These are phyloP conservation scores for Rhodinocichla rosea DNA, from an alignment of 2,113 vertebrate species.

Conservation along the genomic window DNA sequence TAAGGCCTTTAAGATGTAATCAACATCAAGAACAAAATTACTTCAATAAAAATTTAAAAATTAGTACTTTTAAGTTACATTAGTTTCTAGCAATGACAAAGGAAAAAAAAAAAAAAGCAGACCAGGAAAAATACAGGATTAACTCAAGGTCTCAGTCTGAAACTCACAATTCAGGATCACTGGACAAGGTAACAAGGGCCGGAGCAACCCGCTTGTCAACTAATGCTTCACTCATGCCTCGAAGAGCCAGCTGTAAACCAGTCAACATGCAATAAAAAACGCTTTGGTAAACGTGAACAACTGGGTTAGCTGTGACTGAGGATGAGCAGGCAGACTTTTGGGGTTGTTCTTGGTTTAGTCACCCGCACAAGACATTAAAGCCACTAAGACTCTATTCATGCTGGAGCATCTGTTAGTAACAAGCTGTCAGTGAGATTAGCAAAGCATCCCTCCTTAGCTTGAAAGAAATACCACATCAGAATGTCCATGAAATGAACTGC, in stretches of 20 bases:
- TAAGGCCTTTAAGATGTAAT: constrained; percentile 23
- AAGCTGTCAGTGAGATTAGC: constrained; percentile 73
- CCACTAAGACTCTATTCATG: constrained; percentile 69
- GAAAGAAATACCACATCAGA: constrained; percentile 76
- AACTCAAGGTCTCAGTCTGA: constrained; percentile 82
- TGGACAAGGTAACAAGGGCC: constrained; percentile 99
- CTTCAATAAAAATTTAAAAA: constrained; percentile 10
- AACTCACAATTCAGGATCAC: constrained; percentile 99
- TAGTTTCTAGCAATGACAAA: constrained; percentile 71
- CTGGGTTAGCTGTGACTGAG: constrained; percentile 77
- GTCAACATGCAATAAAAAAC: constrained; percentile 92
- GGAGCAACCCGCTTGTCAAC: constrained; percentile 99
- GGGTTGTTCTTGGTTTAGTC: constrained; percentile 70
- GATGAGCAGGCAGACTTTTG: constrained; percentile 77
- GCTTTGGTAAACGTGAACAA: constrained; percentile 81
- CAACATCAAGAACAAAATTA: not conserved
- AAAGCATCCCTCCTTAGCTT: constrained; percentile 72
- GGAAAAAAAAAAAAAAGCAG: constrained; percentile 39
- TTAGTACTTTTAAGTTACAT: constrained; percentile 64
- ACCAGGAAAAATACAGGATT: constrained; percentile 72
- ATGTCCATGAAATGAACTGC: not conserved
- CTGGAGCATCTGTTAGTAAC: constrained; percentile 64
- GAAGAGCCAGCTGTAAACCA: constrained; percentile 98
- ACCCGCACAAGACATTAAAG: constrained; percentile 68
- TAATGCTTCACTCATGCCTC: constrained; percentile 99